A percentile compares a stretch with the other conserved stretches of the same genome.
Conservation (phyloP, 2,888 invertebrate species). For the Bombyx huttoni region DNA sequence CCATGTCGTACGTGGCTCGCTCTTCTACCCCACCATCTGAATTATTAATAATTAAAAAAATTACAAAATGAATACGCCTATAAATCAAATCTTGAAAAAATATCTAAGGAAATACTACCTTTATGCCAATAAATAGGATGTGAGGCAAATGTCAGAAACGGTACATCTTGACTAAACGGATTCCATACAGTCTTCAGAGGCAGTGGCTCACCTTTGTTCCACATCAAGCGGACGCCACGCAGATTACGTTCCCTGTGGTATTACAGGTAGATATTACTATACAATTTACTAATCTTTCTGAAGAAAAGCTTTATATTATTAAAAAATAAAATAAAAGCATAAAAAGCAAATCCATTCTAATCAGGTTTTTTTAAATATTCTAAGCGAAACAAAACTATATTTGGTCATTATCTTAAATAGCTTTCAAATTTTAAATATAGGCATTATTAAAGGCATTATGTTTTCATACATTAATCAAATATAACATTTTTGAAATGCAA, state of each 20-base stretch:
- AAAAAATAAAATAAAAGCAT: too few relatives aligned
- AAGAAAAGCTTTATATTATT: too few relatives aligned
- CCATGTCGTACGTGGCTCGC: constrained; percentile 71
- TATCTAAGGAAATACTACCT: constrained; percentile 53
- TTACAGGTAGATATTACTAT: not conserved
- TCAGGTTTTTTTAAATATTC: too few relatives aligned
- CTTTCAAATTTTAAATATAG: too few relatives aligned
- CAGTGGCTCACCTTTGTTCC: constrained; percentile 81
- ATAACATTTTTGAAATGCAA: not conserved
- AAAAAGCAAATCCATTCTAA: too few relatives aligned
- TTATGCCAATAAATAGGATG: constrained; percentile 85
- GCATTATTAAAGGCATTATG: too few relatives aligned
- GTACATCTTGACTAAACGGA: constrained; percentile 84
- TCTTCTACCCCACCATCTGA: constrained; percentile 50
- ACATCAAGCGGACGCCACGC: constrained; percentile 81
- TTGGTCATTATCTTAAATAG: too few relatives aligned
- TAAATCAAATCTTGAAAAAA: too few relatives aligned
- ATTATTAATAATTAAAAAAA: not conserved
- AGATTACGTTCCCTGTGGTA: constrained; percentile 78
- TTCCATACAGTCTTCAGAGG: constrained; percentile 85
- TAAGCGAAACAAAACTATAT: too few relatives aligned
- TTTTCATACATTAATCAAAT: too few relatives aligned
- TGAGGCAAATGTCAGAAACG: constrained; percentile 83
- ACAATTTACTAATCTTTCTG: too few relatives aligned
- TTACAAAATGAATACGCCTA: too few relatives aligned